Evolutionary conservation across 2,888 invertebrate species (phyloP), one percentile per base, ranked within the genome.

Genomic region (Molanna angustata): DNA sequence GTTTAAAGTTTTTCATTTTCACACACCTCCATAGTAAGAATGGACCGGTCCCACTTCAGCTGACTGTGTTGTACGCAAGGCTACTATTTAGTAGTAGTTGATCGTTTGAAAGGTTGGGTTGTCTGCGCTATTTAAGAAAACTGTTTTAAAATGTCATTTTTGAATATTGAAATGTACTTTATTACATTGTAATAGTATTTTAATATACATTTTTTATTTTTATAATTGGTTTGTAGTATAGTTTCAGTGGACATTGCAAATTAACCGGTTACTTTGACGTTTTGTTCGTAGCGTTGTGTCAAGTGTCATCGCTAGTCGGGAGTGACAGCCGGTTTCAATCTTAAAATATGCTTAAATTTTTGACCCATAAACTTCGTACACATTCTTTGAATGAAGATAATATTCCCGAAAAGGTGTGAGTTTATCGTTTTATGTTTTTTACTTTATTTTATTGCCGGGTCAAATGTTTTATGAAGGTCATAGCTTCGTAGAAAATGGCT

Each of bases 361-460:
- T 90, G 70, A 89, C 89, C 66, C 86, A 88, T 76, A 90, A 90
- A 80, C 80, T 90, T 73, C 84, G 86, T 77, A 86, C 87, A 72
- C 89, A 90, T 76, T 88, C 88, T 72, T 82, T 90, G 76, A 88
- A 88, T 80, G 89, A 90, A 80, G 86, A 87, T 73, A 81, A 80
- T 78, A 82, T 82, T 72, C 79, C 80, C 68, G 83, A 83, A 75
- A 86, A 86, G 86, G 87, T 87, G 79, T 76, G 82, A 79, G 74
- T 69, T 49, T 32, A 27, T 16, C 46, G 43, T 53, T 43, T 49
- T 41, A 37, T 18, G 49, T 51, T 20, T 57, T 46, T 50, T 45
- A 49, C 14, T 22, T 37, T 41, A 39, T 39, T 52, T 42, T 27
- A 45, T 20, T 42, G 56, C 45, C 56, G 46, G 56, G 52, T 49